Evolutionary conservation across 2,888 invertebrate species (phyloP).

Genomic region (Epinotia demarniana): DNA sequence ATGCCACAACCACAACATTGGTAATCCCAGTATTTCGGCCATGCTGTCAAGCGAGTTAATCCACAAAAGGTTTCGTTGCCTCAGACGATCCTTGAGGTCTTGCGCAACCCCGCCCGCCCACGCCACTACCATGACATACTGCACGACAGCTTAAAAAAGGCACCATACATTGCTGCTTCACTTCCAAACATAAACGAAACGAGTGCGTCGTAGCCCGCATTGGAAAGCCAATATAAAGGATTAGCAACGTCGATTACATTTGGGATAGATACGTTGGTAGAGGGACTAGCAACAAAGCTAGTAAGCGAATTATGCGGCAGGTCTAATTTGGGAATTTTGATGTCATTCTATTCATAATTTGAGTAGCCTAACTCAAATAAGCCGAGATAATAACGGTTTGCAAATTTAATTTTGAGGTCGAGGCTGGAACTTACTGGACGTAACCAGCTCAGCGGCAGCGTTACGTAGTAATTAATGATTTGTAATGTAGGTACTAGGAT

Average conservation of each 20-base stretch:
- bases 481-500: too few relatives aligned
- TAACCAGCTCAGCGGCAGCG: background rate
- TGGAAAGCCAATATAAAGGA: background rate
- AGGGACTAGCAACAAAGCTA: conserved; percentile 24
- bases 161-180: conserved; percentile 15
- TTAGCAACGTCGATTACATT: background rate
- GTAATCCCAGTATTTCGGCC: conserved; percentile 11
- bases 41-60: conserved; percentile 23
- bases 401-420: conserved; percentile 13
- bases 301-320: conserved; percentile 30
- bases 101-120: conserved; percentile 54
- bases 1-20: conserved; percentile 3
- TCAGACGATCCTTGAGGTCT: conserved; percentile 54
- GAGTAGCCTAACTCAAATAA: background rate
- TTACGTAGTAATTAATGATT: background rate
- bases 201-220: background rate
- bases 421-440: background rate
- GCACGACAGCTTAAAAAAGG: conserved; percentile 30
- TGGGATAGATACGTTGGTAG: background rate
- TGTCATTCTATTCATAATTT: conserved; percentile 37
- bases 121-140: conserved; percentile 22
- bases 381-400: background rate
- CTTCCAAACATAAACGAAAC: background rate
- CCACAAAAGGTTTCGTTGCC: conserved; percentile 52
- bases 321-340: conserved; percentile 38